Base-by-base conservation (phyloP, 2,797 vertebrate species). In the Cyprinella venusta region DNA sequence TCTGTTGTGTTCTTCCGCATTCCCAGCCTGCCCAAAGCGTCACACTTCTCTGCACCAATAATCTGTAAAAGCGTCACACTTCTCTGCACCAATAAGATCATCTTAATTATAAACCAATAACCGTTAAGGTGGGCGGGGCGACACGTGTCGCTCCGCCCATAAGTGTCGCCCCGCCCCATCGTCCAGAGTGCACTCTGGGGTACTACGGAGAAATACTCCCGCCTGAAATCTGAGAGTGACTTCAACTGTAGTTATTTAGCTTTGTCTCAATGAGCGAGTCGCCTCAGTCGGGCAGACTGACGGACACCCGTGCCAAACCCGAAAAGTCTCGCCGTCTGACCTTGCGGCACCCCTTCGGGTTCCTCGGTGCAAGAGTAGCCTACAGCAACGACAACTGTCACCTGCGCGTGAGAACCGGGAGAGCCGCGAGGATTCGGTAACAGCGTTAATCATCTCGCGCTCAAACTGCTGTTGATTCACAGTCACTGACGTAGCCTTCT, bases 271-370 rank as follows among this genome's bases (percentile, higher is more conserved):
- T 64, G 63, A 71, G 75, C 26, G 42, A 54, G 40, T n/a, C n/a
- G n/a, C n/a, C n/a, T n/a, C n/a, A n/a, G n/a, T 68, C 84, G 72
- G 78, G 69, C 87, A 89, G 88, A 86, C 83, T 76, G 88, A 88
- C 86, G 71, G 89, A 82, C 88, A 83, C 84, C 42, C 67, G 50
- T 63, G 86, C 84, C 84, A 87, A 86, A 87, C 78, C 59, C 63
- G 83, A 85, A 42, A 65, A 54, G 88, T 88, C 89, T 86, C 86
- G 87, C 85, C 82, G 88, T 85, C 89, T 91, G 90, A 86, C 88
- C 87, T 76, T 68, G 84, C 70, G 65, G 82, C 74, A 74, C 71
- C 54, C 79, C 82, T 13, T 48, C 38, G 70, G 63, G 74, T 75
- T 80, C 85, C 69, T 59, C n/a, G 36, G 68, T 85, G 76, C 86